Evolutionary conservation across 2,797 vertebrate species (phyloP).

Genomic region (Spea hammondii): DNA sequence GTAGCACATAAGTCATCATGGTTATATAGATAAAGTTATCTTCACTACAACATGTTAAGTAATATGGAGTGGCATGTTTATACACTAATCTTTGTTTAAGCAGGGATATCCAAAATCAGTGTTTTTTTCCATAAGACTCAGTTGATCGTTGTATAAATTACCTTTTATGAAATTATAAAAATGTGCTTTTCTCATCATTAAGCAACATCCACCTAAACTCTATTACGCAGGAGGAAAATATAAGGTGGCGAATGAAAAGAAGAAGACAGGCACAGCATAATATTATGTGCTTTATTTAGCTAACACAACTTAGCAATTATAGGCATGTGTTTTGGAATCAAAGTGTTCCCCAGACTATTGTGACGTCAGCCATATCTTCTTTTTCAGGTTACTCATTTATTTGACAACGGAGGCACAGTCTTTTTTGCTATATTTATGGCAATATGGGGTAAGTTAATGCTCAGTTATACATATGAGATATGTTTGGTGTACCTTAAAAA

Average conservation of each 20-base stretch:
- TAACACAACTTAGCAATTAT: not conserved
- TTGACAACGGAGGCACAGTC: conserved; percentile 97
- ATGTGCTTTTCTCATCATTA: not conserved
- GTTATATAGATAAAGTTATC: too few species aligned
- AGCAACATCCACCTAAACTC: not conserved
- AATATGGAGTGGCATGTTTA: too few species aligned
- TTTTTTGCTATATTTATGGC: conserved; percentile 99
- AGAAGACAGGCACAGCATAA: not conserved
- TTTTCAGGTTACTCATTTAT: conserved; percentile 91
- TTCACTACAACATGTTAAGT: too few species aligned
- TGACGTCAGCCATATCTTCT: conserved; percentile 37
- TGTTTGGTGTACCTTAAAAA: too few species aligned
- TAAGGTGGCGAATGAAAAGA: not conserved
- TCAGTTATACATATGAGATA: not conserved
- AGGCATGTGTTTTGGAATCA: not conserved
- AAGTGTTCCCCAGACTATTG: not conserved
- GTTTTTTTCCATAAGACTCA: too few species aligned
- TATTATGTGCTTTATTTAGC: conserved; percentile 11
- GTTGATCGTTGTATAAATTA: too few species aligned
- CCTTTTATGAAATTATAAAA: too few species aligned
- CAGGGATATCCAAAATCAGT: too few species aligned
- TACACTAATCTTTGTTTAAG: too few species aligned
- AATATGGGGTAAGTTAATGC: conserved; percentile 89
- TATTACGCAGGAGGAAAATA: not conserved
- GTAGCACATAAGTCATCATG: too few species aligned